Percentiles rank a stretch among this genome's conserved stretches.
These are phyloP conservation scores for Pachydiplax longipennis DNA, from an alignment of 2,888 invertebrate species.

Conservation along the genomic window DNA sequence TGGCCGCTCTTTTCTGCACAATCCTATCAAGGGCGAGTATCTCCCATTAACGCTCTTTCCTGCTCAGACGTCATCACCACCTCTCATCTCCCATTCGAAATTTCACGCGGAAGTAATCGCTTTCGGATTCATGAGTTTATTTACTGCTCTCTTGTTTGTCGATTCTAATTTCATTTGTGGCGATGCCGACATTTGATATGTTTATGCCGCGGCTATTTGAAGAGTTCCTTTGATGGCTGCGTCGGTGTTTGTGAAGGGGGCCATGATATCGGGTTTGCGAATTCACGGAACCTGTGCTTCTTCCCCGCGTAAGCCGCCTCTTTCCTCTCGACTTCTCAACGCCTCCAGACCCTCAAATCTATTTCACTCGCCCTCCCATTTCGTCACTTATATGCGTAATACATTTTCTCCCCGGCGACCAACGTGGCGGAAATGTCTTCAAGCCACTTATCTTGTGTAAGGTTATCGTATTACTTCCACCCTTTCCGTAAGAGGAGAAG, in stretches of 20 bases:
- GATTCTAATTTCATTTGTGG: not conserved
- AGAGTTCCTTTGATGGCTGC: not conserved
- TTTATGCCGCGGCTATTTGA: not conserved
- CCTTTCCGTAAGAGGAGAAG: too few species aligned
- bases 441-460: too few species aligned
- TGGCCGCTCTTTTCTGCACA: too few species aligned
- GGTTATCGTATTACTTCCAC: too few species aligned
- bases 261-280: constrained; percentile 10
- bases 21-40: too few species aligned
- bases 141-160: not conserved
- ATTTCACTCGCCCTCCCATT: not conserved
- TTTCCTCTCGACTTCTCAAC: too few species aligned
- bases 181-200: not conserved
- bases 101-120: not conserved
- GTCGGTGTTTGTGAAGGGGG: not conserved
- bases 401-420: not conserved
- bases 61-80: too few species aligned
- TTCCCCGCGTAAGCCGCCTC: not conserved
- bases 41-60: too few species aligned
- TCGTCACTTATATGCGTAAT: not conserved
- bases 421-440: too few species aligned
- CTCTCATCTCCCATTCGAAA: too few species aligned
- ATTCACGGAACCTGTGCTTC: not conserved
- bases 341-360: not conserved
- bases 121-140: too few species aligned